Percentiles rank a stretch among this genome's conserved stretches.
Conservation (phyloP, 2,797 vertebrate genomes). For the Pipistrellus kuhlii region DNA sequence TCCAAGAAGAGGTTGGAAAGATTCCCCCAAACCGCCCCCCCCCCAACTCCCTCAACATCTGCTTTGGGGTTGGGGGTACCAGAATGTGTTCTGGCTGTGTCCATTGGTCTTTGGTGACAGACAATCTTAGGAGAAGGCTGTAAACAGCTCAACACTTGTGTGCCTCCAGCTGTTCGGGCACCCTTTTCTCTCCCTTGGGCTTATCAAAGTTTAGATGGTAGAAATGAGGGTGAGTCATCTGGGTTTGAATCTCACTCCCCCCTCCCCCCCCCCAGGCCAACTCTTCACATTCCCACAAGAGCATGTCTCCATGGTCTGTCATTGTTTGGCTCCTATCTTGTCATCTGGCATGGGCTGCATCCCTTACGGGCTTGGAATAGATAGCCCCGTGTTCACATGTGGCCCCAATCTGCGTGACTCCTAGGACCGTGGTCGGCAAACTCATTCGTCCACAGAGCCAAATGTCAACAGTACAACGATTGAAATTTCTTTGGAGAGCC, state of each 20-base stretch:
- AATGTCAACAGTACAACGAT: too few relatives aligned
- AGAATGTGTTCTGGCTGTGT: neutral
- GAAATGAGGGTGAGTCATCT: neutral
- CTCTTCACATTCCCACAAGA: neutral
- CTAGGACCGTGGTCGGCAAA: neutral
- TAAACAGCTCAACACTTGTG: neutral
- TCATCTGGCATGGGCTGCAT: neutral
- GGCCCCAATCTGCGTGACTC: neutral
- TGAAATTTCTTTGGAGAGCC: too few relatives aligned
- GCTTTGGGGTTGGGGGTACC: neutral
- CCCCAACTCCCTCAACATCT: neutral
- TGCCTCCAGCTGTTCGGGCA: neutral
- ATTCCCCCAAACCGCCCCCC: too few relatives aligned
- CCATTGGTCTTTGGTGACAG: neutral
- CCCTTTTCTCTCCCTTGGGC: too few relatives aligned
- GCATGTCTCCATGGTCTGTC: neutral
- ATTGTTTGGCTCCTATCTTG: neutral
- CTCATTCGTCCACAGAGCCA: too few relatives aligned
- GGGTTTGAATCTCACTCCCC: neutral
- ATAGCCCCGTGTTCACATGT: neutral
- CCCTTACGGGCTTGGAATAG: neutral
- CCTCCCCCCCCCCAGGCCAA: neutral
- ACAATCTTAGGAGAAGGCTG: neutral
- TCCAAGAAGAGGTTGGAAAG: conserved; percentile 3
- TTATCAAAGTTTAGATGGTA: neutral